Evolutionary conservation across 2,797 vertebrate species (phyloP), one percentile per base, ranked within the genome.

Genomic region (Scomberomorus guttatus): DNA sequence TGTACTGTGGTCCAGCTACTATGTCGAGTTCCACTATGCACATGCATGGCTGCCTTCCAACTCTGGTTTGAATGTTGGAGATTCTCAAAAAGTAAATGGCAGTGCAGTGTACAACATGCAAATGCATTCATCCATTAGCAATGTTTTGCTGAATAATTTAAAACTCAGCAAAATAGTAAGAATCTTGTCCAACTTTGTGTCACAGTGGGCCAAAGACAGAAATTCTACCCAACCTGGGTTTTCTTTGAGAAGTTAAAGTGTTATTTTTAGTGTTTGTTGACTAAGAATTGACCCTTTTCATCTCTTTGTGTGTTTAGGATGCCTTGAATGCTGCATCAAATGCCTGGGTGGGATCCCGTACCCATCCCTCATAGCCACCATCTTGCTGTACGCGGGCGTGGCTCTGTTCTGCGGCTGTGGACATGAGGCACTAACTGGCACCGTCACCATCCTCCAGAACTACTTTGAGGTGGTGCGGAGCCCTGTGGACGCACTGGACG

Each of bases 341-440:
- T 99, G 98, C 90, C 94, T 99, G 89, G 97, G 98, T 18, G 98
- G 98, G 32, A 99, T 99, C 86, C 98, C 98, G 1, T 99, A 99
- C 1, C 98, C 98, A 0, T 99, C 98, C 32, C 92, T 99, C 77
- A 96, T 99, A 17, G 98, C 98, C 70, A 99, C 98, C 87, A 98
- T 99, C 93, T 92, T 99, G 91, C 96, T 99, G 20, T 99, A 99
- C 0, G 98, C 97, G 1, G 98, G 98, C 0, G 98, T 99, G 52
- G 98, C 97, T 0, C 95, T 99, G 46, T 99, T 99, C 95, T 99
- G 98, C 80, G 98, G 98, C 76, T 99, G 98, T 6, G 98, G 98
- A 14, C 98, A 99, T 79, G 98, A 99, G 94, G 98, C 98, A 1
- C 96, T 99, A 57, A 97, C 97, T 1, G 98, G 98, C 88, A 99